Evolutionary conservation across 2,797 vertebrate species (phyloP), one percentile per base, ranked within the genome.

Genomic region (Enteromius trimaculatus): DNA sequence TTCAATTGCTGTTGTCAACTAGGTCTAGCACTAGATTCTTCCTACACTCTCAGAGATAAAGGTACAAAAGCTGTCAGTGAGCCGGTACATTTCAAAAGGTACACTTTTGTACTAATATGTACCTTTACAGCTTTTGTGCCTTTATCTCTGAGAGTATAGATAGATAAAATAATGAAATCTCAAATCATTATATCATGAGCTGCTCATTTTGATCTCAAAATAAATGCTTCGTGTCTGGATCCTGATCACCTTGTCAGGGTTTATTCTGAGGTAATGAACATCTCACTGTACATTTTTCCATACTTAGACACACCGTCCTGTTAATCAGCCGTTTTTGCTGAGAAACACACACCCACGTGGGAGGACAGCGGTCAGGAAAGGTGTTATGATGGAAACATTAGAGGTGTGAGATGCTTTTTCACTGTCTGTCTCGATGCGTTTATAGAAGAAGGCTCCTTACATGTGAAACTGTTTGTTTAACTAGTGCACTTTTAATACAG

Each of bases 381-480:
- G 66, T 80, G 79, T 60, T 70, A 47, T 71, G 79, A 80, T 80
- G n/a, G 79, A 70, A 80, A 80, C 51, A 70, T 79, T 13, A 34
- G 65, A 69, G 66, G 66, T 71, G 68, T 71, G n/a, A 58, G 51
- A 17, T 76, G 53, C 53, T 23, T 70, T 69, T 58, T 39, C 17
- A 4, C 21, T 17, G 19, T 76, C 34, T 39, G 34, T 76, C n/a
- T 14, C 23, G 21, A 26, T 76, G 53, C n/a, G 26, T 58, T 58
- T 75, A 58, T 39, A 75, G 13, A 49, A 16, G 51, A 29, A 51
- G 49, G 4, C 39, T n/a, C 11, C 19, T 49, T 49, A 1, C 7
- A 6, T 79, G 31, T 34, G 37, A 68, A 79, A 39, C 47, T 42
- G 6, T 44, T 11, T 62, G 31, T 58, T 47, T 72, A 62, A 23